Base-by-base conservation (phyloP, 2,797 vertebrate species). In the Sebastes hubbsi region DNA sequence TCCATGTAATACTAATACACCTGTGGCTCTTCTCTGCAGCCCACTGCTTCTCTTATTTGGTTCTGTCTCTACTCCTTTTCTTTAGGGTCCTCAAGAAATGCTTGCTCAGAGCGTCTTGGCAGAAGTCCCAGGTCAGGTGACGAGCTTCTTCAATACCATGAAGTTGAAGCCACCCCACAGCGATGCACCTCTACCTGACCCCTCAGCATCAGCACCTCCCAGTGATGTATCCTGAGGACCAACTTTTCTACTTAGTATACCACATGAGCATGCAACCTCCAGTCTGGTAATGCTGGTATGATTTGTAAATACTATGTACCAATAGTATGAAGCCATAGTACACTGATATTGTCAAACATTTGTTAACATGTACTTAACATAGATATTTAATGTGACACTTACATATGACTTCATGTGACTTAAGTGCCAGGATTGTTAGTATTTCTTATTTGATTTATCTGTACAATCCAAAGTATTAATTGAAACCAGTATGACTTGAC, bases 81-180 rank as follows among this genome's bases (percentile, higher is more conserved):
- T 72, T 29, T 29, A 93, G 93, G 1, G 72, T 94, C 96, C 97
- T 8, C 97, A 94, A 69, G 98, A 99, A 91, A 94, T 95, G 2
- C 96, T 99, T 54, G 95, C 98, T 10, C 97, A 98, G 83, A 95
- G 95, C 72, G 97, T 99, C 64, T 89, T 99, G 91, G 98, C 98
- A 1, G 98, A 99, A 90, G 88, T 99, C 73, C 98, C 98, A 32
- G 97, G 97, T 89, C 98, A 99, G 94, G 95, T 99, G 60, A 92
- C 94, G 55, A 89, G 90, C 82, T 99, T 97, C 93, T 99, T 99
- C 92, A 97, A 93, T 71, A 94, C 92, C 42, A 95, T 95, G 92
- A 96, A 93, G 80, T 86, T 99, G 76, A 96, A 88, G 5, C 98
- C 98, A 18, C 96, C 90, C 85, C 80, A 95, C 1, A 24, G 60